Percentiles rank a stretch among this genome's conserved stretches.
These are phyloP conservation scores for Heliconius hewitsoni DNA, from an alignment of 1,140 invertebrate genomes.

Conservation along the genomic window DNA sequence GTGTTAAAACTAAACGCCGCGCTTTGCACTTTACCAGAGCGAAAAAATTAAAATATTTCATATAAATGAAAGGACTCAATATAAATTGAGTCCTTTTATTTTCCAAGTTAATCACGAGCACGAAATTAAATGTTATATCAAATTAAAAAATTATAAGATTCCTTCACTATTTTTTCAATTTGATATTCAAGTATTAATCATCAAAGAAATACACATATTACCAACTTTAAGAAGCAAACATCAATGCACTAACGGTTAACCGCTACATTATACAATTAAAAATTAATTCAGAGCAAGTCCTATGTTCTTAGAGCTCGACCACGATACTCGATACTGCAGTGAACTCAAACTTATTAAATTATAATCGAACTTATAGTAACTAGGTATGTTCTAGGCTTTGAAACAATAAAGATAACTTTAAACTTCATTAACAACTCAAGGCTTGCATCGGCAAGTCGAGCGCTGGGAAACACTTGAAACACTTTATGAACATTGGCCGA, in stretches of 20 bases:
- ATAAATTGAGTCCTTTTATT: no score
- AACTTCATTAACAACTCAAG: slow-evolving; percentile 68
- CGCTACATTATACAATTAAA: background rate
- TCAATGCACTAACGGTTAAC: background rate
- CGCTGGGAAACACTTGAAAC: slow-evolving; percentile 34
- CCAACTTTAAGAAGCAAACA: background rate
- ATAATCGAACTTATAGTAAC: background rate
- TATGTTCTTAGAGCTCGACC: slow-evolving; percentile 2
- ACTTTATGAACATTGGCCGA: background rate
- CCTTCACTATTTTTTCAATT: background rate
- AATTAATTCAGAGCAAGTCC: background rate
- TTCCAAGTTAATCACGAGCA: no score
- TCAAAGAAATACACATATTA: no score
- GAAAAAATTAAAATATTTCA: no score
- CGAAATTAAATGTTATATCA: no score
- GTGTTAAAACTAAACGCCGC: no score
- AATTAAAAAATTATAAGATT: background rate
- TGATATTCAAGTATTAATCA: no score
- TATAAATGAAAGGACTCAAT: no score
- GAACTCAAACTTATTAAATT: slow-evolving; percentile 34
- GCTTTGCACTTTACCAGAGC: no score
- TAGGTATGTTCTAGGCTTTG: slow-evolving; percentile 39
- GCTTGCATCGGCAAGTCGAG: slow-evolving; percentile 57
- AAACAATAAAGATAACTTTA: slow-evolving; percentile 47
- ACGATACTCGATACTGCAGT: slow-evolving; percentile 24